Percentiles rank a stretch among this genome's conserved stretches.
phyloP scores from a whole-genome alignment of 30 jellyfish, hydroid and myxozoan species.

The Catostylus mosaicus region DNA sequence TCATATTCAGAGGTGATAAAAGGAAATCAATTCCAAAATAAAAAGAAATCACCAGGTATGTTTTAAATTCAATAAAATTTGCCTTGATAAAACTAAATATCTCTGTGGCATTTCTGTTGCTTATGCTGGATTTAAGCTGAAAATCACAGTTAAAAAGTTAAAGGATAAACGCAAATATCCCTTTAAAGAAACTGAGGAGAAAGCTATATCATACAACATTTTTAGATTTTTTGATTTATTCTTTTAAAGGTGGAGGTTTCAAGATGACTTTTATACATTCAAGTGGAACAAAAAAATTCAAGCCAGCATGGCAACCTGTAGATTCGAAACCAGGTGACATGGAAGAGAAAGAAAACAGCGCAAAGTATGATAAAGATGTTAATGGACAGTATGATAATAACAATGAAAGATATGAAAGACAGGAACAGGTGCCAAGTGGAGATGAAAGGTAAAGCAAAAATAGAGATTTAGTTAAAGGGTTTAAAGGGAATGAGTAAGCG shows the following conservation, averaged over 20 bases:
- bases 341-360: slow-evolving; percentile 37
- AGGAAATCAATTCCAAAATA: slow-evolving; percentile 14
- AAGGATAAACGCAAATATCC: too few species aligned
- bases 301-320: slow-evolving; percentile 72
- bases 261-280: slow-evolving; percentile 57
- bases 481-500: too few species aligned
- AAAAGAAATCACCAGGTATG: slow-evolving; percentile 40
- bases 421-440: neutral
- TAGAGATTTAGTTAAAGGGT: too few species aligned
- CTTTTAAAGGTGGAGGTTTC: slow-evolving; percentile 50
- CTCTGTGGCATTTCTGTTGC: too few species aligned
- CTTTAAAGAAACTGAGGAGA: too few species aligned
- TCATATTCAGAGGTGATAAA: slow-evolving; percentile 58
- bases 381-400: neutral
- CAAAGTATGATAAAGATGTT: neutral
- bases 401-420: neutral
- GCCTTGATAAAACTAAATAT: too few species aligned
- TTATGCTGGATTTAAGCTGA: too few species aligned
- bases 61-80: too few species aligned
- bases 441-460: neutral
- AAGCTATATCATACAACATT: too few species aligned
- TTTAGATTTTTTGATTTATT: too few species aligned
- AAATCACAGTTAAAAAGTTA: too few species aligned
- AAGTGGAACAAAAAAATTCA: slow-evolving; percentile 63
- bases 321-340: slow-evolving; percentile 8